These are phyloP conservation scores for Oopsacas minuta DNA, from an alignment of 37 sponge, comb jelly and placozoan genomes.

Conservation along the genomic window DNA sequence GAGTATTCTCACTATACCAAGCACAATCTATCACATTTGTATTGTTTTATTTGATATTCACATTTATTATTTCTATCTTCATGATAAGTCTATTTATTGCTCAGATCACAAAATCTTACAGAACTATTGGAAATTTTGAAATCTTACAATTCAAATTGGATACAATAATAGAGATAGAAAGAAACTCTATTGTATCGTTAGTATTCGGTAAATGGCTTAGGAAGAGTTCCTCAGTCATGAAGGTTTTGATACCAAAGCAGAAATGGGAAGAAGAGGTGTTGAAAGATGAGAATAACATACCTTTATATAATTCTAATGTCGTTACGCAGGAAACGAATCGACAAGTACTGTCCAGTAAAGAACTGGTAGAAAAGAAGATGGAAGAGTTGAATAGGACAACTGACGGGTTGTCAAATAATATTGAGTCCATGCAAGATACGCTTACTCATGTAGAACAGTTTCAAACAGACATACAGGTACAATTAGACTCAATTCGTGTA, in stretches of 20 bases:
- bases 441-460: neutral
- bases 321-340: slow-evolving; percentile 9
- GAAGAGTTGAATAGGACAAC: neutral
- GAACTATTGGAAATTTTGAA: slow-evolving; percentile 7
- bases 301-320: neutral
- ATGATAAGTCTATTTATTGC: neutral
- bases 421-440: neutral
- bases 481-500: slow-evolving; percentile 9
- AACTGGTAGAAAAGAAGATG: neutral
- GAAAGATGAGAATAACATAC: neutral
- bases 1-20: neutral
- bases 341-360: neutral
- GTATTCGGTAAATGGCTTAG: slow-evolving; percentile 6
- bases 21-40: neutral
- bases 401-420: neutral
- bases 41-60: neutral
- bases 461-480: neutral
- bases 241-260: neutral
- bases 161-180: neutral
- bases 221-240: neutral
- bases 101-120: neutral
- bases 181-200: neutral
- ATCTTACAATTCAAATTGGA: neutral
- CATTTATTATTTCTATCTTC: neutral
- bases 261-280: neutral